A percentile compares a stretch with the other conserved stretches of the same genome.
Evolutionary conservation across 2,888 invertebrate species (phyloP).

Genomic region (Eupithecia dodoneata): DNA sequence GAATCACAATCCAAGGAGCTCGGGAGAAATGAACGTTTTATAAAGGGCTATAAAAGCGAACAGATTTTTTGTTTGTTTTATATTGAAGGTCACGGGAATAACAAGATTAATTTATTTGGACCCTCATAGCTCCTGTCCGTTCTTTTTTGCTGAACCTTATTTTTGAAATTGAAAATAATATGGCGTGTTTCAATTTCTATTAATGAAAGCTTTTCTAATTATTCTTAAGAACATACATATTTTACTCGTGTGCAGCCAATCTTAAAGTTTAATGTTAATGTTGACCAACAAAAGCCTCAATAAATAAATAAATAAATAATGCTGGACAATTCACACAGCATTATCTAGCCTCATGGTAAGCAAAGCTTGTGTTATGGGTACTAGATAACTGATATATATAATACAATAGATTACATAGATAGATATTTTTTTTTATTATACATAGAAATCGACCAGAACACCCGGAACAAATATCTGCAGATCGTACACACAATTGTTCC

Average conservation of each 20-base stretch:
- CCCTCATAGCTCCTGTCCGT: neutral
- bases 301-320: neutral
- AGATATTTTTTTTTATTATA: no score
- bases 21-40: neutral
- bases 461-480: no score
- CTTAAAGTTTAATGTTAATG: neutral
- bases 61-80: slow-evolving; percentile 1
- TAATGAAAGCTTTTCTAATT: no score
- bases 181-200: neutral
- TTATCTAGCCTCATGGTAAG: no score
- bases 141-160: neutral
- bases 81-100: neutral
- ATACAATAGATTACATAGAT: no score
- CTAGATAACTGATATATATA: no score
- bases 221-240: neutral
- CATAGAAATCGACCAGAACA: no score
- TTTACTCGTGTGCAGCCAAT: neutral
- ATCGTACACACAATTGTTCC: no score
- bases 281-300: neutral
- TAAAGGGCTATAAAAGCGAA: neutral
- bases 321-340: no score
- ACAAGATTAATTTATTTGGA: neutral
- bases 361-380: no score
- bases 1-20: neutral
- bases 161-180: neutral